Evolutionary conservation across 1,140 invertebrate species (phyloP).

Genomic region (Armadillidium nasatum): DNA sequence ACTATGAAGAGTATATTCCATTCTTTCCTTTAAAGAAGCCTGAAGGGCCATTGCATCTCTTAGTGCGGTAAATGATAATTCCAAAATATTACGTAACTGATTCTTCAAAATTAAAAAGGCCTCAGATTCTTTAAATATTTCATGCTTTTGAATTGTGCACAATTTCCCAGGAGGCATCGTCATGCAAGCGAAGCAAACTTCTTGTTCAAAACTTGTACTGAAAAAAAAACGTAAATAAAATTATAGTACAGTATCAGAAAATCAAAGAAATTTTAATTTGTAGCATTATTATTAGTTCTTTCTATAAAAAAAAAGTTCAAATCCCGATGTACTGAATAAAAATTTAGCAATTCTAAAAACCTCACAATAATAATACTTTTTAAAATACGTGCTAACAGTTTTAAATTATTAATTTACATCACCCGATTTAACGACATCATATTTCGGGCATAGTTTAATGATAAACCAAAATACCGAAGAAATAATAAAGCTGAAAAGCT

Average conservation of each 20-base stretch:
- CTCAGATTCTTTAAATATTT: background rate
- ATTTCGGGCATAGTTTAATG: too few species aligned
- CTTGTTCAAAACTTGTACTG: conserved; percentile 1
- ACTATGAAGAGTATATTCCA: conserved; percentile 5
- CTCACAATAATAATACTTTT: too few species aligned
- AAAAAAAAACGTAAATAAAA: background rate
- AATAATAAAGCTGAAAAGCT: too few species aligned
- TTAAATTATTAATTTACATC: too few species aligned
- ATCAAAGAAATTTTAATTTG: too few species aligned
- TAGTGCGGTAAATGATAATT: background rate
- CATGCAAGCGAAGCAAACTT: background rate
- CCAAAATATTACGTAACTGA: background rate
- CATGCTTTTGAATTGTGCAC: background rate
- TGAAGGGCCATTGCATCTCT: background rate
- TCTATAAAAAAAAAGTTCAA: too few species aligned
- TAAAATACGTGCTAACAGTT: too few species aligned
- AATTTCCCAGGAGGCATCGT: background rate
- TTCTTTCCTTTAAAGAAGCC: background rate
- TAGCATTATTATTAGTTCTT: too few species aligned
- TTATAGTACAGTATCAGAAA: background rate
- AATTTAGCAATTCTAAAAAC: too few species aligned
- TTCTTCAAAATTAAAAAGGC: background rate
- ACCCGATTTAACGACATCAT: too few species aligned
- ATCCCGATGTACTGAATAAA: too few species aligned
- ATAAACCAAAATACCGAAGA: too few species aligned